Evolutionary conservation across 2,113 vertebrate genomes (phyloP), one percentile per base, ranked within the genome.

Genomic region (Hippoglossus stenolepis): DNA sequence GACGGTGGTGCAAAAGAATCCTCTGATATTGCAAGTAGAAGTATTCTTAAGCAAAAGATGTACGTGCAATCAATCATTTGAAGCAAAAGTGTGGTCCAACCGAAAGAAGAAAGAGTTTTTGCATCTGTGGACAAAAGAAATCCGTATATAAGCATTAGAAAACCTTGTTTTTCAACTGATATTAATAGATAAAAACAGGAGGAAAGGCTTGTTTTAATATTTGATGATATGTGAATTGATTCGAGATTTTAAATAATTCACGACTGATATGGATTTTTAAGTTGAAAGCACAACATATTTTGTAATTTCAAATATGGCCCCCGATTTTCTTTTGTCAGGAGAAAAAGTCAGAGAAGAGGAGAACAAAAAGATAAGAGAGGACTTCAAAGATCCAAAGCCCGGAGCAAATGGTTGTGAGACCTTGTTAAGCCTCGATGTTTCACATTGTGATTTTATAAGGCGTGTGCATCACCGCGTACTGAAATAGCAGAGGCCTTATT

Each of bases 371-470:
- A 31, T 15, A 49, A 7, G 23, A 75, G 57, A 66, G 73, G 51
- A 21, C 58, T 65, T 38, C 45, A 70, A 76, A 79, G 61, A 54
- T 40, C 20, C 21, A 18, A 77, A 68, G 65, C 53, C 40, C 18
- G 23, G 21, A 63, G 63, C 15, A 57, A 77, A 76, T 12, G 38
- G 61, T 13, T 24, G 31, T 24, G 15, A 65, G 66, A 70, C 63
- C 59, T 71, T 49, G 18, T 54, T 54, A 59, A 67, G 76, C 67
- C 78, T 49, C 26, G 58, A 51, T 31, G 31, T 31, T 31, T 38
- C 75, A 78, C 79, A 85, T 86, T 90, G 77, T 78, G 84, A 83
- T 89, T 93, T 91, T 62, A 90, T 90, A 75, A 88, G 84, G 57
- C 28, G 20, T 70, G 51, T 80, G 80, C 65, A 4, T 87, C 87